Percentiles rank a stretch among this genome's conserved stretches.
phyloP scores from a whole-genome alignment of 2,797 vertebrate species.

The Mycteria americana region DNA sequence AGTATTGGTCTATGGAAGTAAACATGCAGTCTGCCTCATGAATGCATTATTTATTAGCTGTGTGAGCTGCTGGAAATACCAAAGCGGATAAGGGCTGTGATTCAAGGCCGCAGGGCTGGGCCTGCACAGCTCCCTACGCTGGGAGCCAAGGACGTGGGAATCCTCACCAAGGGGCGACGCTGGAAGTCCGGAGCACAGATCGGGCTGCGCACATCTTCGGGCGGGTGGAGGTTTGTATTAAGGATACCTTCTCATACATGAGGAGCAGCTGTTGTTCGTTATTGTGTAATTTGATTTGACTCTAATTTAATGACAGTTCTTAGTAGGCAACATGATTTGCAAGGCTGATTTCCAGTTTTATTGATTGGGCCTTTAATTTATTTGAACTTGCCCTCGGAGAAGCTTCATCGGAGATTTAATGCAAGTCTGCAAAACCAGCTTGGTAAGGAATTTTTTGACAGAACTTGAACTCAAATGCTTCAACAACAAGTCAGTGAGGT shows the following conservation, averaged over 20 bases:
- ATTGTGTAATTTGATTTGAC: constrained; percentile 1
- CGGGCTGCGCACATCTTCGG: not conserved
- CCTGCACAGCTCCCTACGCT: not conserved
- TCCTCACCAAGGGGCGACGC: not conserved
- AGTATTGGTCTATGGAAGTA: not conserved
- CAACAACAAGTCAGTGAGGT: not conserved
- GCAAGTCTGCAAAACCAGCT: not conserved
- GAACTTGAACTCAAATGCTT: not conserved
- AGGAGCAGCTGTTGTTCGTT: not conserved
- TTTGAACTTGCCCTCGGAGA: not conserved
- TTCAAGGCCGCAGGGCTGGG: not conserved
- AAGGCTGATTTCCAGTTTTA: constrained; percentile 28
- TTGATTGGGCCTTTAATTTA: constrained; percentile 22
- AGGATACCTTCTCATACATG: not conserved
- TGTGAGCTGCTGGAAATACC: constrained; percentile 20
- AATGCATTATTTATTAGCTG: not conserved
- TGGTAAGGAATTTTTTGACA: not conserved
- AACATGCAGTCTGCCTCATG: not conserved
- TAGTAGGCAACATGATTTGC: not conserved
- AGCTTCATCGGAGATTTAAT: not conserved
- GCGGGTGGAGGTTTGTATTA: not conserved
- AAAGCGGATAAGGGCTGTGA: not conserved
- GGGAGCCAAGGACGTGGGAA: not conserved
- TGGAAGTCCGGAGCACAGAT: rapidly evolving
- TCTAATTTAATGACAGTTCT: constrained; percentile 3